These are phyloP conservation scores for Rutilus rutilus DNA, from an alignment of 2,113 vertebrate species.

Conservation along the genomic window DNA sequence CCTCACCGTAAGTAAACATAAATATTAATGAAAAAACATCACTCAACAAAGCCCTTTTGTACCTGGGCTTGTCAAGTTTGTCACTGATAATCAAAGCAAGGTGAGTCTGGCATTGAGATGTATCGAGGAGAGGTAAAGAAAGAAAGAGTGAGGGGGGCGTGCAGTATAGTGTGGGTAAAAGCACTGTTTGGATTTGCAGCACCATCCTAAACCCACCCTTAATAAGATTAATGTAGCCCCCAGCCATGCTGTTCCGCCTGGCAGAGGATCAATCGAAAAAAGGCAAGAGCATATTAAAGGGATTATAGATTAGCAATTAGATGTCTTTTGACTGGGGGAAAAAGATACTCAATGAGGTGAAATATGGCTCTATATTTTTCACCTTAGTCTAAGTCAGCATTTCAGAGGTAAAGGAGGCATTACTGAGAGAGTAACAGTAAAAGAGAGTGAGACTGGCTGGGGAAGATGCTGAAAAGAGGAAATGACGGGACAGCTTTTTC, in stretches of 20 bases:
- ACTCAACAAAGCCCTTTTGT: constrained; percentile 32
- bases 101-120: constrained; percentile 58
- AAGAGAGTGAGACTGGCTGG: background rate
- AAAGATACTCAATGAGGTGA: constrained; percentile 80
- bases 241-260: constrained; percentile 84
- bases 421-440: constrained; percentile 29
- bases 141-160: constrained; percentile 8
- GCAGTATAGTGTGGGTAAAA: constrained; percentile 60
- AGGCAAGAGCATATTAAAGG: constrained; percentile 89
- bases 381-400: constrained; percentile 64
- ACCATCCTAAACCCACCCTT: constrained; percentile 81
- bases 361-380: constrained; percentile 76
- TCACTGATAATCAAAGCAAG: constrained; percentile 70
- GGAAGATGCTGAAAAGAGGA: background rate
- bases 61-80: constrained; percentile 58
- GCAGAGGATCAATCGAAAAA: constrained; percentile 92
- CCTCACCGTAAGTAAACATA: constrained; percentile 9
- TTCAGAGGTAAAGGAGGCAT: constrained; percentile 17
- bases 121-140: background rate
- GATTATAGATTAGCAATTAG: constrained; percentile 99
- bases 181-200: constrained; percentile 73
- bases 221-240: constrained; percentile 92
- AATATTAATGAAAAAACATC: constrained; percentile 38
- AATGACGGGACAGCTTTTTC: background rate
- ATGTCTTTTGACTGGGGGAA: constrained; percentile 85